Evolutionary conservation across 2,888 invertebrate genomes (phyloP), one percentile per base, ranked within the genome.

Genomic region (Lottia scabra): DNA sequence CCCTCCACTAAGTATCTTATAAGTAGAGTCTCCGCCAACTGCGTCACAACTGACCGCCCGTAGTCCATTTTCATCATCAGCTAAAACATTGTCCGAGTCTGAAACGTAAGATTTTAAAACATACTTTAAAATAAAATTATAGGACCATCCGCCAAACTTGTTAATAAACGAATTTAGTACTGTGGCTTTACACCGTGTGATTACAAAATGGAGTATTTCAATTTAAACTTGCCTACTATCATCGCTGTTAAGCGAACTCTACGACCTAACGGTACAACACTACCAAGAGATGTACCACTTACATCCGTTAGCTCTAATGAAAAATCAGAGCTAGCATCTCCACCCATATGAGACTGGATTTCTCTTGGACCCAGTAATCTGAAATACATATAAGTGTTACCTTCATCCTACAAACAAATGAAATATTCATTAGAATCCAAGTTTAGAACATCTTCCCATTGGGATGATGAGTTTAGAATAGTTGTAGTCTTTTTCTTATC

Each of bases 41-140:
- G 68, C 68, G 16, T 48, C 43, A 30, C 68, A 68, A 43, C 56
- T 68, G 5, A 68, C 68, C 12, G 68, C 68, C n/a, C 62, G 27
- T 2, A 68, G 15, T 26, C 68, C 62, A 1, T 38, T 30, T 26
- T 68, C 68, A 16, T 56, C 56, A 16, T 8, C 38, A 12, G 56
- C 56, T 38, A 16, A 30, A 19, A 62, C 19, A 0, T 19, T 23
- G 0, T 19, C 10, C 2, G 56, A 19, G 10, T 12, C 56, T 56
- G 56, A 13, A 38, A 10, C 10, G 30, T 30, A 4, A 30, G 6
- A 30, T 30, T 30, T 8, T 1, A 56, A 23, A 56, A 12, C 19
- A 56, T n/a, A 56, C 19, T n/a, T n/a, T n/a, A n/a, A n/a, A n/a
- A n/a, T n/a, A n/a, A n/a, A n/a, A n/a, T n/a, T n/a, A n/a, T n/a